Base-by-base conservation (phyloP, 2,888 invertebrate genomes). In the Bellardia bayeri region DNA sequence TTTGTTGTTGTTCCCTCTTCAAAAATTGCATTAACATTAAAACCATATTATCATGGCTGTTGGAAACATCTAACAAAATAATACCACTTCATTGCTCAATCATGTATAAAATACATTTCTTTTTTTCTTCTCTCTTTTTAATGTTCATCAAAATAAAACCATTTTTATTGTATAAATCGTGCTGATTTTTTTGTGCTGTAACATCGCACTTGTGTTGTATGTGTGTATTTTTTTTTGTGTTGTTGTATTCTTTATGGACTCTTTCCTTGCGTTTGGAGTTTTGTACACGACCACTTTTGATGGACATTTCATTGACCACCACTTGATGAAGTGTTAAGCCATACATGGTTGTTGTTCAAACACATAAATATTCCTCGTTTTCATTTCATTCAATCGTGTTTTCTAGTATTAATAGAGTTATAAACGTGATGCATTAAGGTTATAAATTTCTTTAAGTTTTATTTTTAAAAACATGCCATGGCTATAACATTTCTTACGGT, bases 271-370 rank as follows among this genome's bases (percentile, higher is more conserved):
- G 14, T 80, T 87, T 76, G 1, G 33, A 58, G n/a, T 82, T 82
- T 85, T 87, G 69, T 66, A 71, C 85, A 58, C 79, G 85, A 87
- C 79, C 85, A 87, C 85, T 85, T 84, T 82, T 88, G 88, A 89
- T 89, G 88, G 86, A 89, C 89, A 87, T 89, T 86, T 89, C 83
- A 88, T 88, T 89, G 89, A 87, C 76, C 86, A 84, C 81, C 90
- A 91, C 91, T 91, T 91, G 90, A 88, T 91, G 91, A 91, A 91
- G 91, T 91, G 92, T 91, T 91, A 91, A 91, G 91, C 91, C 91
- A 90, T 91, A 90, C 90, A 88, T 88, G 75, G 82, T 80, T 79
- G 71, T 61, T 79, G 75, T 69, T 69, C 33, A 71, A 69, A 72
- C 68, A 56, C 45, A 83, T 63, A 61, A 68, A 82, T 61, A 54